These are phyloP conservation scores for Tadarida brasiliensis DNA, from an alignment of 2,797 vertebrate species.

Conservation along the genomic window DNA sequence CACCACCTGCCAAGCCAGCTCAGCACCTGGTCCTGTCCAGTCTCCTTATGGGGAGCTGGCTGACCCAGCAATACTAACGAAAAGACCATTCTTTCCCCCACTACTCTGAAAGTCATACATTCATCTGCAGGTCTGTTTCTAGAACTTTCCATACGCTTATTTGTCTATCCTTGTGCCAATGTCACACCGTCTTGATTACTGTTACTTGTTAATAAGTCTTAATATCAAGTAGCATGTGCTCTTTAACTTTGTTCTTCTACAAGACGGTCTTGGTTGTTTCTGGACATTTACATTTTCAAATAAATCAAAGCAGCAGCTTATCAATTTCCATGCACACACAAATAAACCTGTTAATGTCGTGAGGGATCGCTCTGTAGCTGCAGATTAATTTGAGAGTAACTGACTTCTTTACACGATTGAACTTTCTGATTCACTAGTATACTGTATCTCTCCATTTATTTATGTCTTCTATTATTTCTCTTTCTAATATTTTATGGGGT, in stretches of 20 bases:
- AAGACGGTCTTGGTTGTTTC: neutral
- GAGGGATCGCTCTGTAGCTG: neutral
- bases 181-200: neutral
- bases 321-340: neutral
- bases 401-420: neutral
- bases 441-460: neutral
- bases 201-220: neutral
- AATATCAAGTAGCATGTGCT: neutral
- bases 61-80: neutral
- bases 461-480: neutral
- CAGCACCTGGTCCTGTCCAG: neutral
- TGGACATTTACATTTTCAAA: neutral
- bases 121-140: neutral
- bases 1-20: neutral
- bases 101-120: neutral
- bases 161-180: neutral
- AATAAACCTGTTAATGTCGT: neutral
- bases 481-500: neutral
- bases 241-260: neutral
- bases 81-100: neutral
- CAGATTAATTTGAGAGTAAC: neutral
- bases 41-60: neutral
- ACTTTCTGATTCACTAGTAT: neutral
- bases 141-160: neutral
- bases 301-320: neutral